These are phyloP conservation scores for Dendronephthya gigantea DNA, from an alignment of 64 coral and sea anemone genomes.

Conservation along the genomic window DNA sequence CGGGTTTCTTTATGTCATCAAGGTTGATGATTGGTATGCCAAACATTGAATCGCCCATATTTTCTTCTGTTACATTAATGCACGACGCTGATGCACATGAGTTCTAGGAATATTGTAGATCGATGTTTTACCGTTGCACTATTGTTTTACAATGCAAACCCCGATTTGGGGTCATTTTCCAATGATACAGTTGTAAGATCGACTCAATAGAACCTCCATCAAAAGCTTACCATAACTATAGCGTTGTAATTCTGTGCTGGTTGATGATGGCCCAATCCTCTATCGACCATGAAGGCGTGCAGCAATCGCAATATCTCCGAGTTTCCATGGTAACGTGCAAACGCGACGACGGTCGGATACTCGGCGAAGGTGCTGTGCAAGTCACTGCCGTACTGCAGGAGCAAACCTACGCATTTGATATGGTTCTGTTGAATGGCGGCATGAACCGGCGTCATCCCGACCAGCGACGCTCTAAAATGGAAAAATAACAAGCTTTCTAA, in stretches of 20 bases:
- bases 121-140: background rate
- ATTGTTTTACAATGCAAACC: no score
- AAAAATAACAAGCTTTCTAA: background rate
- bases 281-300: background rate
- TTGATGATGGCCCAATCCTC: background rate
- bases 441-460: background rate
- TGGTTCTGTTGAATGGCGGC: background rate
- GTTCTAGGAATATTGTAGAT: background rate
- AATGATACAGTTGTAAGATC: no score
- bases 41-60: background rate
- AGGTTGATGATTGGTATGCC: background rate
- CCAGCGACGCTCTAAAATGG: background rate
- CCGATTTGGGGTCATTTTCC: no score
- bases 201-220: no score
- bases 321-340: conserved; percentile 19
- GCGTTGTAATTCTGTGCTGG: conserved; percentile 17
- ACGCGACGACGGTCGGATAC: background rate
- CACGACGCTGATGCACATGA: background rate
- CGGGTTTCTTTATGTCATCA: background rate
- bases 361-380: background rate
- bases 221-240: background rate
- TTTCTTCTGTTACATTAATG: background rate
- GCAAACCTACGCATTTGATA: conserved; percentile 1
- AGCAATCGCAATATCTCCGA: background rate
- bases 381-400: background rate